A percentile compares a stretch with the other conserved stretches of the same genome.
Conservation (phyloP, 1,140 invertebrate species). For the Trachelipus rathkii region DNA sequence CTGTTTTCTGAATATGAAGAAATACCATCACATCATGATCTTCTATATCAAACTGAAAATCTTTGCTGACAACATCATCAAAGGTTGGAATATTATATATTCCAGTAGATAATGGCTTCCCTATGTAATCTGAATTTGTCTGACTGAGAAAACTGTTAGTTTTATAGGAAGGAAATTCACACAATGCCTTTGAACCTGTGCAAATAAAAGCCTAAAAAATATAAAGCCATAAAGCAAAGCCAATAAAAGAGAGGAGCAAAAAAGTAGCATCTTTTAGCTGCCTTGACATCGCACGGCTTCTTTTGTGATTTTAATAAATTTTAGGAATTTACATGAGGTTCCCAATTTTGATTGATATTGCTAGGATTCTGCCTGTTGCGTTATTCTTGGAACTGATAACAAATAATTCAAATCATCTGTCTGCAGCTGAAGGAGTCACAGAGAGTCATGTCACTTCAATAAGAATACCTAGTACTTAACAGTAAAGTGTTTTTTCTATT, state of each 20-base stretch:
- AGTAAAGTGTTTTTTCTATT: too few relatives aligned
- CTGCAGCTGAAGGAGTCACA: too few relatives aligned
- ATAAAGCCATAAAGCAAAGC: not conserved
- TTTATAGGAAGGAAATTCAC: not conserved
- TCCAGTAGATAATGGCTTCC: not conserved
- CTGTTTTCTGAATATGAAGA: conserved; percentile 95
- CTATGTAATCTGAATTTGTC: not conserved
- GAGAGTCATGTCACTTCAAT: too few relatives aligned
- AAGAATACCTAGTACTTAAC: too few relatives aligned
- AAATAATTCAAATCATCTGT: too few relatives aligned
- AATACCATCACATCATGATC: conserved; percentile 96
- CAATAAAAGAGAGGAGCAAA: not conserved
- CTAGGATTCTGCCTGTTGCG: too few relatives aligned
- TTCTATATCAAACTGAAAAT: conserved; percentile 71
- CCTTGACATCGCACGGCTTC: not conserved
- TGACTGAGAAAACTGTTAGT: not conserved
- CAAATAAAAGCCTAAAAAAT: not conserved
- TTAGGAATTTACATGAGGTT: not conserved
- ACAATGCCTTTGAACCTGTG: not conserved
- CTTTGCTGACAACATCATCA: conserved; percentile 77
- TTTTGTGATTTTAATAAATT: not conserved
- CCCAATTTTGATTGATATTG: not conserved
- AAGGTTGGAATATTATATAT: conserved; percentile 57
- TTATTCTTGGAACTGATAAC: too few relatives aligned
- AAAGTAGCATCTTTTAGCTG: not conserved